Conservation (phyloP, 2,797 vertebrate species). For the Prunella strophiata region DNA sequence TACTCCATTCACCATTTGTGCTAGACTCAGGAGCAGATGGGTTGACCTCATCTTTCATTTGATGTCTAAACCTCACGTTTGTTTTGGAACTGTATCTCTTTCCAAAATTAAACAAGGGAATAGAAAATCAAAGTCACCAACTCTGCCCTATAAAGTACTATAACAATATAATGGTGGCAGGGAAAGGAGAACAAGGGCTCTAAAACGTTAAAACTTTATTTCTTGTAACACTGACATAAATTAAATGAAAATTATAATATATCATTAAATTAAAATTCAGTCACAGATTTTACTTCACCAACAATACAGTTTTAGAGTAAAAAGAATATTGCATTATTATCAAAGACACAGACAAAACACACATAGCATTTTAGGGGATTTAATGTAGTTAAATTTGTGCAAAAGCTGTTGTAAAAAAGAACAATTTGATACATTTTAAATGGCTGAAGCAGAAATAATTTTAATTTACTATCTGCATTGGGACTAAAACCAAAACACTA, state of each 20-base stretch:
- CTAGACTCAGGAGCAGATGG: not conserved
- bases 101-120: not conserved
- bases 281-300: not conserved
- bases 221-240: not conserved
- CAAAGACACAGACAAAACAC: not conserved
- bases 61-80: not conserved
- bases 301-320: not conserved
- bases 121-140: not conserved
- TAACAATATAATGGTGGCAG: not conserved
- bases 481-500: conserved; percentile 36
- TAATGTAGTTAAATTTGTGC: not conserved
- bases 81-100: not conserved
- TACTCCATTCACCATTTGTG: not conserved
- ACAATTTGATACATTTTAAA: not conserved
- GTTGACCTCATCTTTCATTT: not conserved
- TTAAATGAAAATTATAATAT: not conserved
- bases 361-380: not conserved
- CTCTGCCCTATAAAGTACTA: not conserved
- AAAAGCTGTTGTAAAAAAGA: not conserved
- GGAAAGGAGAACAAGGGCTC: not conserved
- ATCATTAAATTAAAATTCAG: not conserved
- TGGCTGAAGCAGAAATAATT: not conserved
- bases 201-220: not conserved
- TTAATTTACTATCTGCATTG: conserved; percentile 15
- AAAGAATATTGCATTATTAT: not conserved